Conservation (phyloP, 2,797 vertebrate genomes). For the Fringilla coelebs region DNA sequence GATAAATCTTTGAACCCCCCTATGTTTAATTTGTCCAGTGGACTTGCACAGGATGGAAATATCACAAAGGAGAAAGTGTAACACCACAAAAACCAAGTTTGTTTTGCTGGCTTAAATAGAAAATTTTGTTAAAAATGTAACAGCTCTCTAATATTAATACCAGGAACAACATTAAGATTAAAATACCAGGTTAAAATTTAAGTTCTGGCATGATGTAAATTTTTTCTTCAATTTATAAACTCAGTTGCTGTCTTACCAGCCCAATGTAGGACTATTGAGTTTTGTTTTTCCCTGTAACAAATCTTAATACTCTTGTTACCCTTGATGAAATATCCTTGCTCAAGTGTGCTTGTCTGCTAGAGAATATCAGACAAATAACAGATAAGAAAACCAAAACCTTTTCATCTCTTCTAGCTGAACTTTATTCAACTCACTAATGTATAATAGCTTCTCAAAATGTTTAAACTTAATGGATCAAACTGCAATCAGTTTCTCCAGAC, state of each 20-base stretch:
- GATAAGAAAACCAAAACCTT: not conserved
- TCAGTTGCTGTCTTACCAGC: not conserved
- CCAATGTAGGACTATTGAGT: not conserved
- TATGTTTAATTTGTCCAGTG: rapidly evolving
- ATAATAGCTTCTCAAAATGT: not conserved
- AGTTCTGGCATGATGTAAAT: rapidly evolving
- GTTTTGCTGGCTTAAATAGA: not conserved
- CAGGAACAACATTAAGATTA: not conserved
- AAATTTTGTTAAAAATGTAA: not conserved
- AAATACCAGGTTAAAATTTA: not conserved
- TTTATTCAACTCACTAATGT: not conserved
- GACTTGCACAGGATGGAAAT: not conserved
- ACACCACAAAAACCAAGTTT: not conserved
- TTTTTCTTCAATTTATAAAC: not conserved
- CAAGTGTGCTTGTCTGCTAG: not conserved
- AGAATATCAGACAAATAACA: not conserved
- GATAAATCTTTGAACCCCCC: not conserved
- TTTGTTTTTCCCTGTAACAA: not conserved
- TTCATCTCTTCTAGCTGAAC: not conserved
- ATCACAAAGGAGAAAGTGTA: not conserved
- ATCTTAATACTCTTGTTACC: not conserved
- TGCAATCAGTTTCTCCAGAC: not conserved
- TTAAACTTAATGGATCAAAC: not conserved
- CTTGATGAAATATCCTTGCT: not conserved
- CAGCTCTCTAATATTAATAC: not conserved